phyloP scores from a whole-genome alignment of 2,888 invertebrate species.

The Ectemnius lituratus region DNA sequence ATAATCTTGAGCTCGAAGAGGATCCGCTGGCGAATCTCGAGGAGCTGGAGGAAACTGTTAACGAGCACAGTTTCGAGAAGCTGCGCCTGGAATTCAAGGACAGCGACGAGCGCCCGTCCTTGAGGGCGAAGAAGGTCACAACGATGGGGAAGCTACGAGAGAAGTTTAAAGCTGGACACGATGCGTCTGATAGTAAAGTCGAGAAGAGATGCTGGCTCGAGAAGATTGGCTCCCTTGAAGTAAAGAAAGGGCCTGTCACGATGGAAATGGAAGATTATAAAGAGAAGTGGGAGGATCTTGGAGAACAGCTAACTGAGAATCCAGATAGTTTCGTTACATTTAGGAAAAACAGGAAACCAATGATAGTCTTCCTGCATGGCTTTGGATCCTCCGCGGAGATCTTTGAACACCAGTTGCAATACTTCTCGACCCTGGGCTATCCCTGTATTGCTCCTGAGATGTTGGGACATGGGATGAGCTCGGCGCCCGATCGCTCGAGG shows the following conservation, averaged over 20 bases:
- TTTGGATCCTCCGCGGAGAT: slow-evolving; percentile 83
- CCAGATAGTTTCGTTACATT: slow-evolving; percentile 58
- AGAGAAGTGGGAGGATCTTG: slow-evolving; percentile 54
- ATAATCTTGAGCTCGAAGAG: slow-evolving; percentile 34
- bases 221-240: slow-evolving; percentile 33
- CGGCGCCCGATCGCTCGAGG: slow-evolving; percentile 79
- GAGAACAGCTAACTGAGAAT: slow-evolving; percentile 30
- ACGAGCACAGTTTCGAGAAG: slow-evolving; percentile 62
- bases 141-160: slow-evolving; percentile 63
- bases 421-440: slow-evolving; percentile 81
- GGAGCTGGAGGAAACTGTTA: slow-evolving; percentile 53
- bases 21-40: slow-evolving; percentile 35
- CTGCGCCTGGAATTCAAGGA: slow-evolving; percentile 63
- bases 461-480: slow-evolving; percentile 84
- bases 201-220: slow-evolving; percentile 33
- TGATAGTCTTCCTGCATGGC: slow-evolving; percentile 83
- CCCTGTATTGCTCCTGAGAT: slow-evolving; percentile 84
- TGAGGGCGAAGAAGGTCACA: slow-evolving; percentile 59
- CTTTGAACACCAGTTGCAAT: slow-evolving; percentile 81
- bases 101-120: slow-evolving; percentile 29
- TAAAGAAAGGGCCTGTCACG: slow-evolving; percentile 36
- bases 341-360: slow-evolving; percentile 77
- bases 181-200: slow-evolving; percentile 31
- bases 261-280: slow-evolving; percentile 62
- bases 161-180: slow-evolving; percentile 56